These are phyloP conservation scores for Heterocephalus glaber DNA, from an alignment of 2,113 vertebrate species.

Conservation along the genomic window DNA sequence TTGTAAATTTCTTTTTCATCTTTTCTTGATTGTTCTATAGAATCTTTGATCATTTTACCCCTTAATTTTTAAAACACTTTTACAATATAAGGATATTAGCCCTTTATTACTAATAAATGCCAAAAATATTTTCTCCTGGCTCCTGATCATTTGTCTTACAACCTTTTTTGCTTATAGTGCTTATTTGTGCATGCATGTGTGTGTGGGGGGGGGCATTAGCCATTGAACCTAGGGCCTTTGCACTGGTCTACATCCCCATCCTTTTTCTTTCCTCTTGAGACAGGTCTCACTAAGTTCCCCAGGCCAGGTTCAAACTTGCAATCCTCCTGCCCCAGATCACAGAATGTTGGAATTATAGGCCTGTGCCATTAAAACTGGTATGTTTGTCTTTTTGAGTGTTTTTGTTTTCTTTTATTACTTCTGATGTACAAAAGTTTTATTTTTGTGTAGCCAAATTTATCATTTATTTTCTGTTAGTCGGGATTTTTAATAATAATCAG, in stretches of 20 bases:
- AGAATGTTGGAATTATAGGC: background rate
- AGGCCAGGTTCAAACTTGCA: background rate
- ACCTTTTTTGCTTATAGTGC: background rate
- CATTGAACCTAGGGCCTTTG: background rate
- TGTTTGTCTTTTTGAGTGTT: background rate
- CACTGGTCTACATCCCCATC: background rate
- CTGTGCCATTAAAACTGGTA: background rate
- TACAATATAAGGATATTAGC: background rate
- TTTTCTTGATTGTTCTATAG: background rate
- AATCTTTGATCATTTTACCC: background rate
- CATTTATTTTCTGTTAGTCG: background rate
- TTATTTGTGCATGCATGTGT: background rate
- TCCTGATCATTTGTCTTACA: background rate
- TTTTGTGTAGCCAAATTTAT: background rate
- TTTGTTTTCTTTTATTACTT: background rate
- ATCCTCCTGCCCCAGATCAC: background rate
- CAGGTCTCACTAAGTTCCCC: background rate
- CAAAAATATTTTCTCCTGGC: background rate
- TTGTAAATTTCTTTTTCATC: background rate
- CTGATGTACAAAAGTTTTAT: background rate
- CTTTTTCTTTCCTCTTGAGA: background rate
- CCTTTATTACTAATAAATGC: background rate
- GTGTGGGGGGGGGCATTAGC: background rate
- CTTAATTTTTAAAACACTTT: background rate
- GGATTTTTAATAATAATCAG: slow-evolving; percentile 26